These are phyloP conservation scores for Operophtera brumata DNA, from an alignment of 2,888 invertebrate species.

Conservation along the genomic window DNA sequence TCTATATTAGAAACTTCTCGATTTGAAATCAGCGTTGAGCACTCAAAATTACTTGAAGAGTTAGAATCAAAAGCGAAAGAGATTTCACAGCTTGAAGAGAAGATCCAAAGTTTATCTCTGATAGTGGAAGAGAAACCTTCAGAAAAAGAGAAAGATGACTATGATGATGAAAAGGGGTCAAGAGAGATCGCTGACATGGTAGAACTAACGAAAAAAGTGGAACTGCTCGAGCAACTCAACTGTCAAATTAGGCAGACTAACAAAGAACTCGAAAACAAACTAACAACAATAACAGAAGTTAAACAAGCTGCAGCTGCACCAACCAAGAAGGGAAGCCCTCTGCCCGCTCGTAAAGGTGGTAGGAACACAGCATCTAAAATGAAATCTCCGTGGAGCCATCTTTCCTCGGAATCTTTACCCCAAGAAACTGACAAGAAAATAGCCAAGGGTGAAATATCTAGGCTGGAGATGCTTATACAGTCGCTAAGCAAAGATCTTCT, in stretches of 20 bases:
- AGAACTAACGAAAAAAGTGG: conserved; percentile 73
- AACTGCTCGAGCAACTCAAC: conserved; percentile 75
- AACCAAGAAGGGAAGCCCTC: conserved; percentile 64
- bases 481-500: conserved; percentile 74
- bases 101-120: conserved; percentile 48
- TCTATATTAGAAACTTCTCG: conserved; percentile 72
- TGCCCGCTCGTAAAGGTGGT: conserved; percentile 65
- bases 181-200: conserved; percentile 70
- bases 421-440: conserved; percentile 66
- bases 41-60: conserved; percentile 79
- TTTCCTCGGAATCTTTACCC: conserved; percentile 62
- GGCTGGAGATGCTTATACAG: conserved; percentile 65
- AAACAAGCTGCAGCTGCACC: conserved; percentile 53
- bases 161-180: conserved; percentile 82
- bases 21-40: conserved; percentile 74
- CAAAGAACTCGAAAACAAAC: conserved; percentile 77
- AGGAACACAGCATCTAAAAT: conserved; percentile 65
- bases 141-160: conserved; percentile 55
- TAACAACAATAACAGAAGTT: conserved; percentile 54
- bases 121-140: conserved; percentile 34
- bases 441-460: conserved; percentile 57
- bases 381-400: conserved; percentile 73
- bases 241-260: conserved; percentile 77
- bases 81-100: conserved; percentile 60
- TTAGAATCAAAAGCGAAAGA: conserved; percentile 72